Percentiles rank a stretch among this genome's conserved stretches.
These are phyloP conservation scores for Drosophila neonasuta DNA, from an alignment of 2,888 invertebrate genomes.

Conservation along the genomic window DNA sequence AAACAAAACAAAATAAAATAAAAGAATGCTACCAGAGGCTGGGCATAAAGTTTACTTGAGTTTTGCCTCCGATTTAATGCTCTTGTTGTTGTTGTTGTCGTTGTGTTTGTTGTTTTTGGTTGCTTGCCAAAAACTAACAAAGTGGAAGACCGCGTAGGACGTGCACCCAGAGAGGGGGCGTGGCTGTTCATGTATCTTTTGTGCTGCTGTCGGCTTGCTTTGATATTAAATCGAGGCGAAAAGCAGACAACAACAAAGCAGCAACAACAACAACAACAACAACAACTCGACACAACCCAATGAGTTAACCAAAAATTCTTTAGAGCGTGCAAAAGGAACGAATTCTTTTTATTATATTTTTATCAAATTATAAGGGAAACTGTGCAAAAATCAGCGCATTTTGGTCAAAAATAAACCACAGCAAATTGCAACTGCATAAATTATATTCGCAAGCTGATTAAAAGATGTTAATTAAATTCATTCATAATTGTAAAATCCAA, in stretches of 20 bases:
- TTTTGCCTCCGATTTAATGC: slow-evolving; percentile 45
- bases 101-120: slow-evolving; percentile 48
- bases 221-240: slow-evolving; percentile 72
- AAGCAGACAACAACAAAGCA: slow-evolving; percentile 37
- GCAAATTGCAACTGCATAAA: slow-evolving; percentile 9
- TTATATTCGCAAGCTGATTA: not conserved
- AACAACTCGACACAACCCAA: slow-evolving; percentile 26
- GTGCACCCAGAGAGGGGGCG: slow-evolving; percentile 43
- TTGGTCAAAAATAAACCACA: slow-evolving; percentile 4
- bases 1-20: slow-evolving; percentile 12
- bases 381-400: slow-evolving; percentile 13
- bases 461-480: not conserved
- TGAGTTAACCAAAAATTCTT: slow-evolving; percentile 35
- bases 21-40: slow-evolving; percentile 38
- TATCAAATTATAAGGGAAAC: slow-evolving; percentile 48
- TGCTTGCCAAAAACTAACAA: slow-evolving; percentile 71
- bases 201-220: slow-evolving; percentile 65
- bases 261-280: slow-evolving; percentile 4
- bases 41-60: slow-evolving; percentile 59
- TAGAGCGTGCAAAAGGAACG: slow-evolving; percentile 48
- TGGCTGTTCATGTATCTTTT: slow-evolving; percentile 47
- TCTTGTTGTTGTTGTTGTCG: slow-evolving; percentile 13
- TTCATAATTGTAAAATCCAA: not conserved
- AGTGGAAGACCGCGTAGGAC: slow-evolving; percentile 67
- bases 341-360: slow-evolving; percentile 45